A percentile compares a stretch with the other conserved stretches of the same genome.
Conservation (phyloP, 1,140 invertebrate species). For the Oreohelix idahoensis region DNA sequence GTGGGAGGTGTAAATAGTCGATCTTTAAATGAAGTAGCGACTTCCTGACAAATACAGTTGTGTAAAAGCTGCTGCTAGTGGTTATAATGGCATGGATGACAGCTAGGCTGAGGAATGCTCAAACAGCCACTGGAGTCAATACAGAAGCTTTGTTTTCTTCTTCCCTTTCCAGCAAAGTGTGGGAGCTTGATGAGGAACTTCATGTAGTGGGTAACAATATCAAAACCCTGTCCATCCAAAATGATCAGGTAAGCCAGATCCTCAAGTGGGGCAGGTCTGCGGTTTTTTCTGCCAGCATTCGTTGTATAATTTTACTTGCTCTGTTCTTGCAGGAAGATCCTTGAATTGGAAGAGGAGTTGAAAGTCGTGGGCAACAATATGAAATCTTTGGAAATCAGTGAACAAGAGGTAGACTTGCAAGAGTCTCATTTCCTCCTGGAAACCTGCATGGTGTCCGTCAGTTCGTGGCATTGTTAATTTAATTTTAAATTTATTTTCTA, state of each 20-base stretch:
- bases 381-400: slow-evolving; percentile 99
- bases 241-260: slow-evolving; percentile 92
- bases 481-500: not conserved
- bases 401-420: slow-evolving; percentile 66
- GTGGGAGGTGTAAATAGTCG: too few relatives aligned
- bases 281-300: slow-evolving; percentile 38
- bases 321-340: slow-evolving; percentile 92
- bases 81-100: slow-evolving; percentile 9
- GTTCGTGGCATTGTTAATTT: slow-evolving; percentile 30
- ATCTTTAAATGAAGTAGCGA: too few relatives aligned
- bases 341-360: slow-evolving; percentile 99
- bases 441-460: slow-evolving; percentile 57
- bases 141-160: slow-evolving; percentile 22
- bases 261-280: slow-evolving; percentile 33
- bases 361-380: slow-evolving; percentile 99
- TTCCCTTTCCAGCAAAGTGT: slow-evolving; percentile 89
- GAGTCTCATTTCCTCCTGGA: slow-evolving; percentile 42
- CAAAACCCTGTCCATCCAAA: slow-evolving; percentile 99
- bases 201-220: slow-evolving; percentile 99
- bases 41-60: not conserved
- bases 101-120: slow-evolving; percentile 5
- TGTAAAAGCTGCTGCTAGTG: not conserved
- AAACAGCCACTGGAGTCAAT: not conserved
- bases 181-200: slow-evolving; percentile 99
- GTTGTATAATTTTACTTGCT: slow-evolving; percentile 37